A percentile compares a stretch with the other conserved stretches of the same genome.
These are phyloP conservation scores for Irena cyanogastra DNA, from an alignment of 2,113 vertebrate genomes.

Conservation along the genomic window DNA sequence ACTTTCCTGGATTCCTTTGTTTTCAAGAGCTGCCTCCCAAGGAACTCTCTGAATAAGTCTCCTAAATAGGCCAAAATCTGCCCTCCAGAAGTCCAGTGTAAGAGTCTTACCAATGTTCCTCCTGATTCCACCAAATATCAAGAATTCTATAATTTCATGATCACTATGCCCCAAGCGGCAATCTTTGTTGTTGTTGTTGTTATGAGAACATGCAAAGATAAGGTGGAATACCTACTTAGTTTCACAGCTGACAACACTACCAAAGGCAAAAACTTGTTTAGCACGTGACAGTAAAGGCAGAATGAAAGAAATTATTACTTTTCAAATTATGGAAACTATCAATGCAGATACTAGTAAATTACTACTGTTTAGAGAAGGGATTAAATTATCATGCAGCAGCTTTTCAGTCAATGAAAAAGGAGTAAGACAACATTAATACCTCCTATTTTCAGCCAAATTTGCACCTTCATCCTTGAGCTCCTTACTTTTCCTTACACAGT, in stretches of 20 bases:
- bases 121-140: not conserved
- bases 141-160: not conserved
- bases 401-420: not conserved
- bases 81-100: not conserved
- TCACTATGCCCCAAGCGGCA: not conserved
- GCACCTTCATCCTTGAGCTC: conserved; percentile 87
- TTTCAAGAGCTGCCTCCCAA: not conserved
- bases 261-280: not conserved
- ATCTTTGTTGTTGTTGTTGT: not conserved
- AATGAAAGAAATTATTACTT: not conserved
- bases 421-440: conserved; percentile 66
- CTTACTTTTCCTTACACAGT: conserved; percentile 79
- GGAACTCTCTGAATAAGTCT: not conserved
- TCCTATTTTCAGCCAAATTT: conserved; percentile 82
- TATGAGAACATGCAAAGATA: fast-evolving
- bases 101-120: not conserved
- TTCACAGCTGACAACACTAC: not conserved
- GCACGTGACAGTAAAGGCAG: fast-evolving
- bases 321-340: fast-evolving
- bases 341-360: not conserved
- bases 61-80: not conserved
- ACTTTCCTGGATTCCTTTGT: not conserved
- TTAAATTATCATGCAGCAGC: not conserved
- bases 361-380: not conserved
- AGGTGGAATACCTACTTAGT: not conserved